Evolutionary conservation across 1,140 invertebrate genomes (phyloP).

Genomic region (Microplitis mediator): DNA sequence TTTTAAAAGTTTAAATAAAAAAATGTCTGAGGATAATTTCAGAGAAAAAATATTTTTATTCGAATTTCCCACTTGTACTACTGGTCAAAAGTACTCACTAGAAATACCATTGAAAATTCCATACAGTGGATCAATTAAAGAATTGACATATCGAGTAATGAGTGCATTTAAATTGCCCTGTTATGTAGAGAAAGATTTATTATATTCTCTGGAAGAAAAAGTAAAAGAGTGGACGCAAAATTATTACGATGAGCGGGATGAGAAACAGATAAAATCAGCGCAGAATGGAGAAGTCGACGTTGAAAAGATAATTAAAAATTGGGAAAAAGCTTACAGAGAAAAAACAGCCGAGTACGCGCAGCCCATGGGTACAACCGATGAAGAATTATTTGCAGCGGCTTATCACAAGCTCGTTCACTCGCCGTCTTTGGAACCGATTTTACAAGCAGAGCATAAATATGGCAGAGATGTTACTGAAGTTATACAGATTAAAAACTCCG

Average conservation of each 20-base stretch:
- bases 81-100: slow-evolving; percentile 64
- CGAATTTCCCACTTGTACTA: slow-evolving; percentile 67
- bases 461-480: slow-evolving; percentile 74
- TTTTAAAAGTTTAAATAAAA: neutral
- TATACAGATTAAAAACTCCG: slow-evolving; percentile 69
- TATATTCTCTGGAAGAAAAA: slow-evolving; percentile 60
- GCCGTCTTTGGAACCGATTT: slow-evolving; percentile 76
- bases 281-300: slow-evolving; percentile 66
- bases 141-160: slow-evolving; percentile 72
- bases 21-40: slow-evolving; percentile 53
- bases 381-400: slow-evolving; percentile 78
- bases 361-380: slow-evolving; percentile 73
- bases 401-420: slow-evolving; percentile 85
- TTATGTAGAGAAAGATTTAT: slow-evolving; percentile 68
- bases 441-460: slow-evolving; percentile 80
- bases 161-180: slow-evolving; percentile 74
- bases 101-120: slow-evolving; percentile 71
- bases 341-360: slow-evolving; percentile 71
- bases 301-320: slow-evolving; percentile 72
- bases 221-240: slow-evolving; percentile 62
- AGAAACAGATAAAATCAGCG: slow-evolving; percentile 61
- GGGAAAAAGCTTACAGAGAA: slow-evolving; percentile 73
- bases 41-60: slow-evolving; percentile 64
- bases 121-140: slow-evolving; percentile 64
- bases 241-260: slow-evolving; percentile 65